Evolutionary conservation across 1,140 invertebrate species (phyloP).

Genomic region (Trypoxylus dichotomus): DNA sequence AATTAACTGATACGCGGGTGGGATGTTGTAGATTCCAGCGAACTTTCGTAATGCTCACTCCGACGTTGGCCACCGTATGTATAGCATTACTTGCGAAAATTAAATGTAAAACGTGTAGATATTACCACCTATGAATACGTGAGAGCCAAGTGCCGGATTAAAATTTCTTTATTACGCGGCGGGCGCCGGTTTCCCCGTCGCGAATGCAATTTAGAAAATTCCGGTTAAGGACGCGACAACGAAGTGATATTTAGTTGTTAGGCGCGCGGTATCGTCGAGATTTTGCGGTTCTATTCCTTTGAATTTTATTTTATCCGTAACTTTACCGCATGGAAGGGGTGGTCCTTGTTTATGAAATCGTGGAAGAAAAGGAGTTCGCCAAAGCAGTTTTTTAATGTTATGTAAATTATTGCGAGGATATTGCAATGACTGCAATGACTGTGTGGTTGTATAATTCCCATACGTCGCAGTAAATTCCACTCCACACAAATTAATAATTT

Average conservation of each 20-base stretch:
- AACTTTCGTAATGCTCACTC: not conserved
- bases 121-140: conserved; percentile 19
- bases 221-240: not conserved
- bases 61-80: not conserved
- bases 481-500: too few relatives aligned
- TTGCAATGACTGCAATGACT: too few relatives aligned
- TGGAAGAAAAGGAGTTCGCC: too few relatives aligned
- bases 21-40: not conserved
- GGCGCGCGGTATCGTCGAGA: not conserved
- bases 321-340: too few relatives aligned
- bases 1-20: conserved; percentile 26
- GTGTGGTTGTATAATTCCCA: too few relatives aligned
- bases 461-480: too few relatives aligned
- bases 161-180: conserved; percentile 17
- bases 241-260: not conserved
- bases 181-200: too few relatives aligned
- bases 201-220: not conserved
- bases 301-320: too few relatives aligned
- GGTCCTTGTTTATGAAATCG: too few relatives aligned
- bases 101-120: conserved; percentile 29
- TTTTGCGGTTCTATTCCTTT: too few relatives aligned
- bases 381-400: too few relatives aligned
- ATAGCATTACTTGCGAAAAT: not conserved
- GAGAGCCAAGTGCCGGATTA: not conserved
- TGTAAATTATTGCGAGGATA: too few relatives aligned